Evolutionary conservation across 2,888 invertebrate species (phyloP), one percentile per base, ranked within the genome.

Genomic region (Lordiphosa andalusiaca): DNA sequence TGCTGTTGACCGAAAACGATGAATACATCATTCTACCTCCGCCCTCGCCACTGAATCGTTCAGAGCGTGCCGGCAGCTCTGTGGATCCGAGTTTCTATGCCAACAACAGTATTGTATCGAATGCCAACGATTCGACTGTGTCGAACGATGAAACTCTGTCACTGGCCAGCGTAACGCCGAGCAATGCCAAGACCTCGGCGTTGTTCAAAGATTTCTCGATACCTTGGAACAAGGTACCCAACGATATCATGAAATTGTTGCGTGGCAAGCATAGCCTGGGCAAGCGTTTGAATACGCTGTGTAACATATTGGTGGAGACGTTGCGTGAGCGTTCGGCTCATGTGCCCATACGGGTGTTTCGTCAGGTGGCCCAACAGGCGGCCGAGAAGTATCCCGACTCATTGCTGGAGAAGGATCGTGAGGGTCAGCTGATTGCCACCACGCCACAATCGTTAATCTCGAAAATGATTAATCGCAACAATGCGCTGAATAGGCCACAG

Each of bases 1-100:
- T 80, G 80, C 59, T 80, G 10, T 49, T 80, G 21, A 63, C 69
- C 4, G 80, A 80, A 50, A 67, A 53, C 23, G 86, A 80, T 41
- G 80, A 80, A 56, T 80, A 84, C 36, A 42, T 85, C 6, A 78
- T 78, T 35, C 51, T 84, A 58, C 83, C 86, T 44, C 86, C 85
- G 13, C 86, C 80, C 12, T 84, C 84, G 54, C 84, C 86, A 2
- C 47, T 80, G 12, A 80, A 69, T 57, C 74, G 80, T 19, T 84
- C 82, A 3, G 86, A 85, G 10, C 71, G 86, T 10, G 83, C 75
- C 5, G 69, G 86, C 35, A 84, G 80, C 62, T 82, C 84, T 7
- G 54, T 84, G 19, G 85, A 85, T 62, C 83, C 86, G n/a, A 84
- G 85, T 42, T 85, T 82, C n/a, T 69, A 67, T 56, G 71, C 60